These are phyloP conservation scores for Branchinecta lindahli DNA, from an alignment of 1,140 invertebrate species.

Conservation along the genomic window DNA sequence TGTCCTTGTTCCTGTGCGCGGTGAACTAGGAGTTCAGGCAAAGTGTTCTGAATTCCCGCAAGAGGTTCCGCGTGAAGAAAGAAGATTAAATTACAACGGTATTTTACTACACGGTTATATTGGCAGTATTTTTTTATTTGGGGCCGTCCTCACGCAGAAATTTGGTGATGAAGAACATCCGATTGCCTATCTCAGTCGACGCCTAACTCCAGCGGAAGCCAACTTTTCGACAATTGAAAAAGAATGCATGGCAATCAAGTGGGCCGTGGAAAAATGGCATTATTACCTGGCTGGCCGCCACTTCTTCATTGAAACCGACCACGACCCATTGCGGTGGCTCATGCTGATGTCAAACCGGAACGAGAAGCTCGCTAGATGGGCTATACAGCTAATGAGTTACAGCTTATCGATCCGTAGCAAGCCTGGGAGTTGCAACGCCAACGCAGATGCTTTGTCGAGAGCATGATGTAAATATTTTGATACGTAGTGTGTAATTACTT, in stretches of 20 bases:
- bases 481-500: not conserved
- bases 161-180: not conserved
- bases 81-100: too few species aligned
- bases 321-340: not conserved
- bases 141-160: not conserved
- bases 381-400: not conserved
- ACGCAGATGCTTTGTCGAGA: not conserved
- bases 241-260: not conserved
- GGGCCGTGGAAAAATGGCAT: not conserved
- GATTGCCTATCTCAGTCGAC: not conserved
- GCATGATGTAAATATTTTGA: not conserved
- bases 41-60: too few species aligned
- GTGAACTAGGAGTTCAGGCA: too few species aligned
- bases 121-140: too few species aligned
- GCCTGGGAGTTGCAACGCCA: not conserved
- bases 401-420: not conserved
- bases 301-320: conserved; percentile 8
- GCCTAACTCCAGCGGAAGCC: not conserved
- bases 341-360: not conserved
- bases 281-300: not conserved
- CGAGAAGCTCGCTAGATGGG: not conserved
- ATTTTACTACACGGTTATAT: too few species aligned
- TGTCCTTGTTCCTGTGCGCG: too few species aligned
- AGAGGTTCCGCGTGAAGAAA: too few species aligned
- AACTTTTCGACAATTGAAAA: not conserved